Conservation (phyloP, 2,888 invertebrate species). For the Caenorhabditis zanzibari region DNA sequence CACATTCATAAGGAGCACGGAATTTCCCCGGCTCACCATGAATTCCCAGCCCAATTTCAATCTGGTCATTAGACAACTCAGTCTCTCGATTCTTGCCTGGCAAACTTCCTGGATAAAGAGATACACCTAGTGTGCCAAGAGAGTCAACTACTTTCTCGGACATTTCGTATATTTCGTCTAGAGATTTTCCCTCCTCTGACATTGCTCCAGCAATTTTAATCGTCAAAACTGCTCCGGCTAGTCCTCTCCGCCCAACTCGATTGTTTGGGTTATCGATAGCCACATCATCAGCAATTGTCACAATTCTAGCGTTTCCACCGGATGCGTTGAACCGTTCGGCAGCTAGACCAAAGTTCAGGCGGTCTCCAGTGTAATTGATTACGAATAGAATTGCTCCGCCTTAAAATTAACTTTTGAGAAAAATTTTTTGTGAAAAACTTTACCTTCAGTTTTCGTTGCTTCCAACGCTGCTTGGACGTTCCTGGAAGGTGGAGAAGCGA, state of each 20-base stretch:
- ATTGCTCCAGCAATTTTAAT: conserved; percentile 89
- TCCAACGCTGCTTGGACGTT: conserved; percentile 87
- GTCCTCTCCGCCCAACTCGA: conserved; percentile 87
- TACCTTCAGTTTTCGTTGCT: conserved; percentile 65
- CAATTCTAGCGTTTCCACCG: conserved; percentile 83
- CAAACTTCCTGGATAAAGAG: conserved; percentile 88
- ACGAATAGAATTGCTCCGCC: conserved; percentile 88
- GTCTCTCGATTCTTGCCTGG: conserved; percentile 88
- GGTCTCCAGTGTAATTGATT: conserved; percentile 90
- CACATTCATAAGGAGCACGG: conserved; percentile 84
- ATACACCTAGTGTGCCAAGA: conserved; percentile 88
- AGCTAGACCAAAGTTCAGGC: conserved; percentile 91
- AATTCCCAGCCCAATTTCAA: conserved; percentile 86
- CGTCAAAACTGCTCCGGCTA: conserved; percentile 86
- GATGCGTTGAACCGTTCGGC: conserved; percentile 87
- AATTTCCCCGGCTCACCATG: conserved; percentile 86
- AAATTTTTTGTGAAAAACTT: background rate
- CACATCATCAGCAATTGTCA: conserved; percentile 89
- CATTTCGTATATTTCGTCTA: conserved; percentile 86
- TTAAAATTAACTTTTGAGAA: conserved; percentile 17
- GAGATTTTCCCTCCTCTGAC: conserved; percentile 87
- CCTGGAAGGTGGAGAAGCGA: conserved; percentile 89
- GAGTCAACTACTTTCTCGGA: conserved; percentile 79
- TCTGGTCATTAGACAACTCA: conserved; percentile 87
- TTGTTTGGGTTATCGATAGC: conserved; percentile 85